Conservation (phyloP, 2,113 vertebrate species). For the Nanorana parkeri region DNA sequence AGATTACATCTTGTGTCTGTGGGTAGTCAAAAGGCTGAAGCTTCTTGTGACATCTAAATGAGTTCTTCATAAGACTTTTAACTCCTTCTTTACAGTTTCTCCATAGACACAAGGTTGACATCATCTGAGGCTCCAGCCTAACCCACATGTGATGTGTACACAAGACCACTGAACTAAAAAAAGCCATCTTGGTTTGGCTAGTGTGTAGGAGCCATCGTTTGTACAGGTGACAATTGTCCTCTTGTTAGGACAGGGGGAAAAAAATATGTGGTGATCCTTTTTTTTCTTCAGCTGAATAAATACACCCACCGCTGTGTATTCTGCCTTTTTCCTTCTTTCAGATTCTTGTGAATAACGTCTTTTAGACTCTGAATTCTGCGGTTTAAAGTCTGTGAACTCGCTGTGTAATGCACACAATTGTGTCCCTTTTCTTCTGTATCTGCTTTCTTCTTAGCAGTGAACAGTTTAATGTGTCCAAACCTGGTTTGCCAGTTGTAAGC, state of each 20-base stretch:
- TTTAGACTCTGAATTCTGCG: not conserved
- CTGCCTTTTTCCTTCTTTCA: not conserved
- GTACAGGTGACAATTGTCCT: conserved; percentile 28
- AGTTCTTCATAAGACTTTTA: too few relatives aligned
- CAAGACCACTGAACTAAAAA: not conserved
- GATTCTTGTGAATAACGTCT: not conserved
- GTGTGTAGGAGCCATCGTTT: not conserved
- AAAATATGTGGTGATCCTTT: not conserved
- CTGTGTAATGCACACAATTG: conserved; percentile 9
- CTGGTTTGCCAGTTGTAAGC: conserved; percentile 39
- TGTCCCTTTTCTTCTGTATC: conserved; percentile 6
- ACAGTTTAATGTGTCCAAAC: conserved; percentile 36
- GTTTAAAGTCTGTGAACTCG: not conserved
- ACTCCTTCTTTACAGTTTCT: too few relatives aligned
- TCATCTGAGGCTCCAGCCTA: too few relatives aligned
- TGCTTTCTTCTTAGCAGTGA: conserved; percentile 8
- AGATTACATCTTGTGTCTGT: too few relatives aligned
- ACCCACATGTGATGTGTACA: not conserved
- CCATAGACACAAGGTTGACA: too few relatives aligned
- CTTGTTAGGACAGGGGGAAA: not conserved
- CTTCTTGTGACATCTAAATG: too few relatives aligned
- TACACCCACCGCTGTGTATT: not conserved
- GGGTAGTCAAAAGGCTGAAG: too few relatives aligned
- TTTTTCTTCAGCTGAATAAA: conserved; percentile 28
- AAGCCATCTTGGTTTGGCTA: not conserved